phyloP scores from a whole-genome alignment of 1,140 invertebrate species.

The Drosophila trapezifrons region DNA sequence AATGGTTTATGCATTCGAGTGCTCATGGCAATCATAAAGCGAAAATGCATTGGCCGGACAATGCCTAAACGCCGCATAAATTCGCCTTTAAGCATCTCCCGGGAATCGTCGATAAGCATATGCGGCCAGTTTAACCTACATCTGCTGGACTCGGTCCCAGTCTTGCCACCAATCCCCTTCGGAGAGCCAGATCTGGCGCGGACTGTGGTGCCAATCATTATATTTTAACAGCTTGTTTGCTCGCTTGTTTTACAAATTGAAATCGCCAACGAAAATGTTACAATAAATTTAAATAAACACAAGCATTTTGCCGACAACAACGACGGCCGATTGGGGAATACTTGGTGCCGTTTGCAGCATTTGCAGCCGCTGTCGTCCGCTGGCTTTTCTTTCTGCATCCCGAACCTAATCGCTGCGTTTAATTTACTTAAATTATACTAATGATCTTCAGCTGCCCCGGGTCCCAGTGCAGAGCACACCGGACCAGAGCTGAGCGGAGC shows the following conservation, averaged over 20 bases:
- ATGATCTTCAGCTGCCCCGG: conserved; percentile 74
- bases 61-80: conserved; percentile 77
- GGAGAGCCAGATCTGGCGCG: neutral
- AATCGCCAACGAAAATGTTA: conserved; percentile 79
- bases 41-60: conserved; percentile 62
- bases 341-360: conserved; percentile 44
- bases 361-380: conserved; percentile 20
- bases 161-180: conserved; percentile 6
- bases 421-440: conserved; percentile 84
- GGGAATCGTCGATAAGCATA: conserved; percentile 68
- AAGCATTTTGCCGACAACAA: conserved; percentile 65
- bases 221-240: conserved; percentile 83
- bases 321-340: conserved; percentile 33
- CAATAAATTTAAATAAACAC: conserved; percentile 83
- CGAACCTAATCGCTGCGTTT: conserved; percentile 83
- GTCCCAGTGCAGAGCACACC: conserved; percentile 27
- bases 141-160: conserved; percentile 8
- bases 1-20: conserved; percentile 76
- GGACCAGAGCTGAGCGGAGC: neutral
- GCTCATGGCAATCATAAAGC: conserved; percentile 76
- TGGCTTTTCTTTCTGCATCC: conserved; percentile 59
- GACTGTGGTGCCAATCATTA: conserved; percentile 73
- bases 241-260: conserved; percentile 83
- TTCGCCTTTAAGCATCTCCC: conserved; percentile 52
- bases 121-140: conserved; percentile 75